phyloP scores from a whole-genome alignment of 2,113 vertebrate genomes.

The Struthidea cinerea region DNA sequence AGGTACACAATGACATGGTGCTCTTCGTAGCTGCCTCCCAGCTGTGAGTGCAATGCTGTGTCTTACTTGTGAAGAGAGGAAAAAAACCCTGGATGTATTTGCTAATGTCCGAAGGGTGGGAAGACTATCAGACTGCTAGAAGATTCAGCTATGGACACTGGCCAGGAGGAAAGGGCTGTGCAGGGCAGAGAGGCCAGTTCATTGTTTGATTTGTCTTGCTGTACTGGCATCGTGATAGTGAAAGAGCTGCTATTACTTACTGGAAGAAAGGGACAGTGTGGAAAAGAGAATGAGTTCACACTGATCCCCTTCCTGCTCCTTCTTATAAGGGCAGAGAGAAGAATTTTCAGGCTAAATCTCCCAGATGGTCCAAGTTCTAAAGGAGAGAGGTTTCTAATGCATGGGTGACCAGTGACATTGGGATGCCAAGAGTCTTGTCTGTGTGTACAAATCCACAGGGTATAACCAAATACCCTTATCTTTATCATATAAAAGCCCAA shows the following conservation, averaged over 20 bases:
- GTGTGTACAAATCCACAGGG: neutral
- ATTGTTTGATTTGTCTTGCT: neutral
- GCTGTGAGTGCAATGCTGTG: neutral
- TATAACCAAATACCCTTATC: neutral
- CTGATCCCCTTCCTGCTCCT: neutral
- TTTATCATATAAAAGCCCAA: neutral
- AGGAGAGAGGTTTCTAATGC: neutral
- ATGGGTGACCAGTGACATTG: rapidly evolving
- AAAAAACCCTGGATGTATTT: neutral
- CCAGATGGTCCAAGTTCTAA: neutral
- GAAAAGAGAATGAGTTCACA: neutral
- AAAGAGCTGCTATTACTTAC: neutral
- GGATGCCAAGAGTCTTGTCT: neutral
- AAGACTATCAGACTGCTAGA: neutral
- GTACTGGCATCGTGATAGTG: neutral
- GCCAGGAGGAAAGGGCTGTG: neutral
- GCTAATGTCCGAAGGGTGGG: neutral
- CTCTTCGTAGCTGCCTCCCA: neutral
- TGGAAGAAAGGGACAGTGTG: neutral
- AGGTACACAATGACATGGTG: rapidly evolving
- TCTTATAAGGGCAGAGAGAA: neutral
- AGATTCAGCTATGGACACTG: neutral
- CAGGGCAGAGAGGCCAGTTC: neutral
- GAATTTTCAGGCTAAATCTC: neutral
- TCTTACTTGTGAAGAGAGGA: neutral